Conservation (phyloP, 2,888 invertebrate species). For the Liposcelis brunnea region DNA sequence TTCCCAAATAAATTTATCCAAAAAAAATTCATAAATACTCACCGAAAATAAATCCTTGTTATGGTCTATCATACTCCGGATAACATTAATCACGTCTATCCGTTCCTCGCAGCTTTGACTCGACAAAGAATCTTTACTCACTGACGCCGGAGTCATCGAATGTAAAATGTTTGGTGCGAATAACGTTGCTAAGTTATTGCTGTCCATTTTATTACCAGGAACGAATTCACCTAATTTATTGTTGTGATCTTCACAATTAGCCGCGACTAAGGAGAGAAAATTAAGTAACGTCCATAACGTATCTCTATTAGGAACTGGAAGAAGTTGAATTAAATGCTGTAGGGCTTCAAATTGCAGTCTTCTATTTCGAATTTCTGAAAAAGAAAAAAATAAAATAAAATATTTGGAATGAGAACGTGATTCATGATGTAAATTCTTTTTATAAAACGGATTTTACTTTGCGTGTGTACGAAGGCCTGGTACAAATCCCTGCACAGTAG, state of each 20-base stretch:
- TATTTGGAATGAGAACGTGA: conserved; percentile 10
- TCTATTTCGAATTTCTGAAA: conserved; percentile 61
- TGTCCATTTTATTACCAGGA: conserved; percentile 86
- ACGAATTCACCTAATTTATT: conserved; percentile 38
- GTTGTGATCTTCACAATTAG: conserved; percentile 47
- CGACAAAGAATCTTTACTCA: conserved; percentile 32
- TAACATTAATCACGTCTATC: conserved; percentile 78
- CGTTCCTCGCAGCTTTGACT: conserved; percentile 62
- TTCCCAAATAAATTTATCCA: no score
- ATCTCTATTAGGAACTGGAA: conserved; percentile 77
- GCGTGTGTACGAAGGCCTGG: conserved; percentile 74
- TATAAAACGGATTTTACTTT: conserved; percentile 49
- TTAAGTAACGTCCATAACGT: conserved; percentile 67
- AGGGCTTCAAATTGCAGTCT: conserved; percentile 68
- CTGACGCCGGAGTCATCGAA: conserved; percentile 39
- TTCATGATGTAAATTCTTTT: not conserved
- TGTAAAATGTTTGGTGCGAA: conserved; percentile 90
- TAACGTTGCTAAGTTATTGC: conserved; percentile 75
- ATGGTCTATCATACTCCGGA: conserved; percentile 58
- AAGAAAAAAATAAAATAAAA: conserved; percentile 1
- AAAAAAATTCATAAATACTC: conserved; percentile 10
- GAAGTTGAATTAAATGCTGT: conserved; percentile 64
- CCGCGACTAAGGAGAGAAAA: conserved; percentile 63
- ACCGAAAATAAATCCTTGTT: conserved; percentile 52
- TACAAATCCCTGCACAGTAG: conserved; percentile 79